Conservation (phyloP, 2,113 vertebrate genomes). For the Aythya baeri region DNA sequence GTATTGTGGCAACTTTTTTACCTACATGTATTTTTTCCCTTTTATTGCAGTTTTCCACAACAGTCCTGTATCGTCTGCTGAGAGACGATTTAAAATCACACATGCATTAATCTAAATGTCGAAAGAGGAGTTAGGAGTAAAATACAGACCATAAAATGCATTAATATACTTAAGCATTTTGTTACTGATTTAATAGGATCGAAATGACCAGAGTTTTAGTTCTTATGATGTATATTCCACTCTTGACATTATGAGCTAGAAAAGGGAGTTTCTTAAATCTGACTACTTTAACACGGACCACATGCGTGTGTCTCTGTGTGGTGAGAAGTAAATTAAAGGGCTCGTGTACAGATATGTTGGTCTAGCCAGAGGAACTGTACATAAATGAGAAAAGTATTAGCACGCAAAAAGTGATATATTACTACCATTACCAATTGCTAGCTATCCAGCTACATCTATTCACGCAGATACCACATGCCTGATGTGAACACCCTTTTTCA, state of each 20-base stretch:
- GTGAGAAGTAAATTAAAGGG: background rate
- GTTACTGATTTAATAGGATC: background rate
- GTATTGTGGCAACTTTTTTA: background rate
- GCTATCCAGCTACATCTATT: background rate
- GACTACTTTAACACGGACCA: background rate
- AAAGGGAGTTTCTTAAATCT: background rate
- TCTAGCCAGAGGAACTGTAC: background rate
- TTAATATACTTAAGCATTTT: background rate
- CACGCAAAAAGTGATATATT: background rate
- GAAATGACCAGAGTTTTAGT: background rate
- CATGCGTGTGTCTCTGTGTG: rapidly evolving
- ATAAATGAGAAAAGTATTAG: background rate
- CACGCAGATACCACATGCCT: background rate
- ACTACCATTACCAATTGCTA: background rate
- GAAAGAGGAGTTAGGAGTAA: background rate
- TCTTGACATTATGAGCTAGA: background rate
- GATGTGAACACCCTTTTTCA: background rate
- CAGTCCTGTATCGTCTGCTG: background rate
- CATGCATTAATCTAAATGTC: background rate
- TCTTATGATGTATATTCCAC: background rate
- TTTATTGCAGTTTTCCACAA: background rate
- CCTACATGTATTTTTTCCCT: background rate
- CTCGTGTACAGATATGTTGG: background rate
- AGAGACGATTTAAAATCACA: background rate
- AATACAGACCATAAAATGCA: background rate